Base-by-base conservation (phyloP, 2,888 invertebrate genomes). In the Rhingia campestris region DNA sequence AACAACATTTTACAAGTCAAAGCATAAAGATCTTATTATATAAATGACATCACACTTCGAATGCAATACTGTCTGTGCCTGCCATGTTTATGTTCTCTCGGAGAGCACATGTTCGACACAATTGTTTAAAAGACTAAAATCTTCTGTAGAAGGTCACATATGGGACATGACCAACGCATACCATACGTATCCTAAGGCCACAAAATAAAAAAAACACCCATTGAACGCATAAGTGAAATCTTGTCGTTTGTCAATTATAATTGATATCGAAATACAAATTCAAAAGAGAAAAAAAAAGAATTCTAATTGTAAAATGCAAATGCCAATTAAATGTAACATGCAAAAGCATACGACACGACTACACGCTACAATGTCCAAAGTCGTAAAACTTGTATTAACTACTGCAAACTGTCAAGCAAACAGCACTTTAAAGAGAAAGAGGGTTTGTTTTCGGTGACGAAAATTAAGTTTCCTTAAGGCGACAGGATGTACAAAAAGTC, bases 211-310 rank as follows among this genome's bases (percentile, higher is more conserved):
- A 56, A 12, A n/a, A 39, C 10, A 32, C 3, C 12, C 10, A 39
- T 39, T 56, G 37, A 47, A 66, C 53, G 69, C 59, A 76, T 67
- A 30, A 12, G 53, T 49, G 67, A 80, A 56, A 67, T 80, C 74
- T 74, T 67, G 67, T 69, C 49, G 49, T 61, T 80, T 80, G 61
- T 80, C 67, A 74, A 69, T 74, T 74, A 58, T 74, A 80, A 80
- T 80, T 80, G 61, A 80, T 53, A 74, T 56, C 39, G 43, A 74
- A 67, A 63, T 66, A 30, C 7, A 66, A 49, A 33, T 47, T 39
- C 7, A 22, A 41, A 64, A 22, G 22, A 22, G 22, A 22, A 33
- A 64, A 63, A 53, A 70, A 75, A 75, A 37, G 4, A 75, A 58
- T 58, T 66, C 41, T 67, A 67, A 75, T 67, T 53, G 67, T 75